Base-by-base conservation (phyloP, 1,140 invertebrate species). In the Apis florea region DNA sequence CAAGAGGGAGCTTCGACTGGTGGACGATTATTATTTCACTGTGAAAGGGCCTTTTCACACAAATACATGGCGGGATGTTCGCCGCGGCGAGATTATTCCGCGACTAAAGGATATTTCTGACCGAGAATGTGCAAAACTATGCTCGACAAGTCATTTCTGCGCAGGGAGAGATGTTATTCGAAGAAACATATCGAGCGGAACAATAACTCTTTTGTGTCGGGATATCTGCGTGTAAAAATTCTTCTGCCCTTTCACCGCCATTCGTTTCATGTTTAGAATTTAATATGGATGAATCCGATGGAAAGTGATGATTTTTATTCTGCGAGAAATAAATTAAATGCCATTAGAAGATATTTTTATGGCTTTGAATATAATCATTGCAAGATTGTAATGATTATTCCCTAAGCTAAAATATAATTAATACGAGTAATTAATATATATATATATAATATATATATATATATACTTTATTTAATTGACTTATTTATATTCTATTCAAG, bases 21-120 rank as follows among this genome's bases (percentile, higher is more conserved):
- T 54, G 63, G 53, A 49, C 51, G 59, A 78, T 78, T 78, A 78
- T 76, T 78, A 59, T 69, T 78, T 69, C 66, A 24, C 26, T 69
- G 10, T 69, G 51, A 69, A 69, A 68, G 54, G 75, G 64, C 11
- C 66, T 31, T 59, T 76, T 78, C 54, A 59, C 59, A 24, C 6
- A 40, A 2, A 19, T 64, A 19, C 53, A 53, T 51, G 63, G 26
- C 40, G 64, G 49, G 61, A 19, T 56, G 31, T 77, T 68, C 40
- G 64, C 64, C 51, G 31, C 40, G n/a, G 51, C 12, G 31, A 77
- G 75, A 78, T 69, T 78, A 78, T 59, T 31, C 40, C 40, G 21
- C 51, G 51, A 4, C 74, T 21, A 53, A 31, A 26, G 51, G 64
- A 40, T 78, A 78, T 78, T 78, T 78, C 66, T 19, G 66, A 59